Base-by-base conservation (phyloP, 2,888 invertebrate genomes). In the Dromius quadrimaculatus region DNA sequence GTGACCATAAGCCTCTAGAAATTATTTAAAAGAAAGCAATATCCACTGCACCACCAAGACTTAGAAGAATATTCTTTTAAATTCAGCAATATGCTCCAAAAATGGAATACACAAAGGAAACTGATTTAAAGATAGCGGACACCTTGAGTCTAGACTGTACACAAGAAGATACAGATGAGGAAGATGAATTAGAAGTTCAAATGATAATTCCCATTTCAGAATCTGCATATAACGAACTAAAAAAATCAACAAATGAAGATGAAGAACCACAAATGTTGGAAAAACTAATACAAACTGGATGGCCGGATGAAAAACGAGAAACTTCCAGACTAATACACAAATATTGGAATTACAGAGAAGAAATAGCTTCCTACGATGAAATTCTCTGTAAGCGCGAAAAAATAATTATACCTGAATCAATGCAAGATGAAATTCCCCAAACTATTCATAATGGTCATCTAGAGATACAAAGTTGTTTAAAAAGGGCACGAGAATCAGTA, bases 61-160 rank as follows among this genome's bases (percentile, higher is more conserved):
- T 77, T 13, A 77, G 77, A 73, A 73, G 74, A 71, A 78, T 77
- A 57, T 22, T 76, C 15, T 71, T 78, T 32, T 66, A 76, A 23
- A 63, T 78, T 6, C 38, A 74, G 4, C 73, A 62, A 64, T 78
- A 77, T 72, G 64, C 73, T 19, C 73, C 75, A 6, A 73, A 72
- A 36, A 72, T 77, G 1, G 41, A 59, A 13, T 77, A 76, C 47
- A 69, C 71, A 28, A 75, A 74, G 50, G 76, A 78, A 61, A 76
- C 72, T 72, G 72, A 75, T 63, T 43, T 78, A 43, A 72, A 65
- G 17, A 73, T 76, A 23, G 75, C 74, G n/a, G 75, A 76, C 72
- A 43, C 59, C 4, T 69, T 73, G 23, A 36, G 36, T 64, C 47
- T 75, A 43, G 73, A 75, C 65, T 74, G 73, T 61, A n/a, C 36